These are phyloP conservation scores for Sorex araneus DNA, from an alignment of 2,113 vertebrate species.

Conservation along the genomic window DNA sequence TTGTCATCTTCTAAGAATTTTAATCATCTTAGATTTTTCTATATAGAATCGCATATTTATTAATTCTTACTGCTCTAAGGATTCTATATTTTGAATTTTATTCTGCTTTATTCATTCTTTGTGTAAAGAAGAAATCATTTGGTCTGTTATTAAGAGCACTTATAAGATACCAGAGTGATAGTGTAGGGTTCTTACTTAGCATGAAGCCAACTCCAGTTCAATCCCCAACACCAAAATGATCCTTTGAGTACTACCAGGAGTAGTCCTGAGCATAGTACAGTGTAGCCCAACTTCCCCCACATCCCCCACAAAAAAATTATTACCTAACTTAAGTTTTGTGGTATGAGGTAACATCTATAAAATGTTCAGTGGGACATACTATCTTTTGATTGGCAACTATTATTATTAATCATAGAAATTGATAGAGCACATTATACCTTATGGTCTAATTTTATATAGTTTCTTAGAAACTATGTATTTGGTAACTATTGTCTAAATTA, in stretches of 20 bases:
- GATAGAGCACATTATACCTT: background rate
- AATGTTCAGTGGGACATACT: conserved; percentile 24
- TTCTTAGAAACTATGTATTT: background rate
- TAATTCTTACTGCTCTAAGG: conserved; percentile 26
- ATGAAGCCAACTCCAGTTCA: no score
- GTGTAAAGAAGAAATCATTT: background rate
- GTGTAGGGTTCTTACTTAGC: no score
- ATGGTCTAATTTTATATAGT: background rate
- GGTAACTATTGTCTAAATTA: no score
- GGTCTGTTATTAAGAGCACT: background rate
- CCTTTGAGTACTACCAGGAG: no score
- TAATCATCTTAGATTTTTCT: conserved; percentile 34
- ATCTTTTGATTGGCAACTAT: background rate
- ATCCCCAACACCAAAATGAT: no score
- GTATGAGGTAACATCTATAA: conserved; percentile 24
- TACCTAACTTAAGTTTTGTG: background rate
- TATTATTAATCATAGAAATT: conserved; percentile 10
- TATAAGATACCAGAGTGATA: no score
- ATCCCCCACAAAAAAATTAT: background rate
- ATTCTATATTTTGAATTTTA: background rate
- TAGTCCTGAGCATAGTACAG: no score
- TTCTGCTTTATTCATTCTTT: conserved; percentile 14
- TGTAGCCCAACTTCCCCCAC: no score
- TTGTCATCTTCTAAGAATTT: conserved; percentile 42
- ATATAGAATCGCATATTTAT: background rate